A percentile compares a stretch with the other conserved stretches of the same genome.
phyloP scores from a whole-genome alignment of 2,888 invertebrate species.

The Piscicola geometra region DNA sequence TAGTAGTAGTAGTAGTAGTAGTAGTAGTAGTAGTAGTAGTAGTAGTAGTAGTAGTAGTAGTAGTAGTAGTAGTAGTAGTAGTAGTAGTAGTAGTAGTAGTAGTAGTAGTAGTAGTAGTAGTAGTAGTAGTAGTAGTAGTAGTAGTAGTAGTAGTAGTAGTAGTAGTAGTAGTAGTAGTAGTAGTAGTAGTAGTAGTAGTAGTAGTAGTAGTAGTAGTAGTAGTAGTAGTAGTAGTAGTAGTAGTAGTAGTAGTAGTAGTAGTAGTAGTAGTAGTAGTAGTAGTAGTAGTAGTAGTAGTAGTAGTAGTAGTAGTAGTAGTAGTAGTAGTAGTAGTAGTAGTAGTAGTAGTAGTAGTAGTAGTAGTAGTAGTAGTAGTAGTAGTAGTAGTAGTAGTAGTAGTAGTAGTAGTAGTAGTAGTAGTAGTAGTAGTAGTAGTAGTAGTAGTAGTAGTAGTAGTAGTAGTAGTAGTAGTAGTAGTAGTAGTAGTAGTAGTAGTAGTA shows the following conservation, averaged over 20 bases:
- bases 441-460: background rate
- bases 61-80: constrained; percentile 28
- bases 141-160: constrained; percentile 2
- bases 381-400: constrained; percentile 5
- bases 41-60: constrained; percentile 4
- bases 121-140: background rate
- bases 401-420: no score
- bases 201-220: constrained; percentile 20
- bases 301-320: background rate
- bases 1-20: constrained; percentile 18
- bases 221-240: constrained; percentile 22
- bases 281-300: constrained; percentile 30
- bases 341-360: constrained; percentile 9
- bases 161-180: background rate
- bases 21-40: background rate
- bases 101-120: background rate
- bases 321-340: background rate
- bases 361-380: constrained; percentile 21
- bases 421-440: background rate
- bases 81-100: background rate
- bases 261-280: constrained; percentile 26
- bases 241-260: constrained; percentile 10
- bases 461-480: background rate
- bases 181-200: background rate
- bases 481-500: no score